These are phyloP conservation scores for Hecatera dysodea DNA, from an alignment of 2,888 invertebrate species.

Conservation along the genomic window DNA sequence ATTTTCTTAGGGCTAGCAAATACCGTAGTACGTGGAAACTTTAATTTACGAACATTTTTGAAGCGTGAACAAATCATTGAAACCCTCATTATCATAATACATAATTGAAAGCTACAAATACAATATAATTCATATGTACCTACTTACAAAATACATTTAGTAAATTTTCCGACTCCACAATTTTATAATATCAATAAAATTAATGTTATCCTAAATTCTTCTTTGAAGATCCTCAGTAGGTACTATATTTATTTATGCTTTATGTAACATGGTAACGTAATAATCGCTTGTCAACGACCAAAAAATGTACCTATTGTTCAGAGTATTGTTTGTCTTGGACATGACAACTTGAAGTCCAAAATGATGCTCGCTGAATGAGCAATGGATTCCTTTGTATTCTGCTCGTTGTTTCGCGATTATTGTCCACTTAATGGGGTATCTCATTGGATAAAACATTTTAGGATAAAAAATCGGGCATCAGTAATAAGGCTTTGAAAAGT, in stretches of 20 bases:
- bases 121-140: too few relatives aligned
- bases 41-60: neutral
- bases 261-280: slow-evolving; percentile 31
- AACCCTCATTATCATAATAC: neutral
- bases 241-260: slow-evolving; percentile 21
- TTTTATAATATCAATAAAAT: neutral
- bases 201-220: neutral
- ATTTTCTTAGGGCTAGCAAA: slow-evolving; percentile 9
- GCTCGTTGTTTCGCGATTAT: slow-evolving; percentile 24
- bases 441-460: slow-evolving; percentile 19
- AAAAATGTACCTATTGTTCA: slow-evolving; percentile 45
- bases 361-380: slow-evolving; percentile 42
- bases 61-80: neutral
- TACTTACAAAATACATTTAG: too few relatives aligned
- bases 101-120: neutral
- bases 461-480: neutral
- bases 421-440: slow-evolving; percentile 23
- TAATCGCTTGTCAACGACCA: slow-evolving; percentile 42
- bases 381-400: slow-evolving; percentile 50
- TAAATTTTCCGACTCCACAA: too few relatives aligned
- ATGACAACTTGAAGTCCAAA: slow-evolving; percentile 47
- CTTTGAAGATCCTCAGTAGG: slow-evolving; percentile 6
- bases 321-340: slow-evolving; percentile 39
- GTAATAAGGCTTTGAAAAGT: neutral
- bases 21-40: neutral